These are phyloP conservation scores for Chrysopa pallens DNA, from an alignment of 1,140 invertebrate species.

Conservation along the genomic window DNA sequence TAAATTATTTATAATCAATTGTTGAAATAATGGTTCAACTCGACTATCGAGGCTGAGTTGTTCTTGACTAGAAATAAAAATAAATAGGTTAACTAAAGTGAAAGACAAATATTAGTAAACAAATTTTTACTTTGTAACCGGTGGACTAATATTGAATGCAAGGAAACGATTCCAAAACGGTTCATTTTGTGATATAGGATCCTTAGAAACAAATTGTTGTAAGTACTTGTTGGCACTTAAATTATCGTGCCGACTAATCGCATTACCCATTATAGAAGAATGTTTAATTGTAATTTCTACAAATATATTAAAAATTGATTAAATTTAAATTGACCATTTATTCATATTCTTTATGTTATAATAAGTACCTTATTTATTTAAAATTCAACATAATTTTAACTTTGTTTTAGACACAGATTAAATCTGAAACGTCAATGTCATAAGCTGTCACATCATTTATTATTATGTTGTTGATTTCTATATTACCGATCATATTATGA, in stretches of 20 bases:
- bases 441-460: too few relatives aligned
- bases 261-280: constrained; percentile 57
- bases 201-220: constrained; percentile 53
- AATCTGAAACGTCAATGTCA: too few relatives aligned
- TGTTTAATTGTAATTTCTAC: neutral
- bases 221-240: constrained; percentile 68
- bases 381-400: too few relatives aligned
- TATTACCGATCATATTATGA: too few relatives aligned
- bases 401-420: too few relatives aligned
- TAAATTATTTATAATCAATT: constrained; percentile 59
- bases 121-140: constrained; percentile 48
- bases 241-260: constrained; percentile 65
- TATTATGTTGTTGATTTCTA: too few relatives aligned
- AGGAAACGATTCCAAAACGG: constrained; percentile 87
- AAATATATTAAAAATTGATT: too few relatives aligned
- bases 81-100: constrained; percentile 1
- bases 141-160: constrained; percentile 73
- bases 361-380: too few relatives aligned
- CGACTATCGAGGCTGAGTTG: constrained; percentile 63
- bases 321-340: too few relatives aligned
- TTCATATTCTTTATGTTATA: too few relatives aligned
- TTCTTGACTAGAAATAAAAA: constrained; percentile 42
- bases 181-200: constrained; percentile 70
- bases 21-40: constrained; percentile 50
- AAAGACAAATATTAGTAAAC: neutral